Evolutionary conservation across 2,888 invertebrate species (phyloP).

Genomic region (Caenorhabditis doughertyi): DNA sequence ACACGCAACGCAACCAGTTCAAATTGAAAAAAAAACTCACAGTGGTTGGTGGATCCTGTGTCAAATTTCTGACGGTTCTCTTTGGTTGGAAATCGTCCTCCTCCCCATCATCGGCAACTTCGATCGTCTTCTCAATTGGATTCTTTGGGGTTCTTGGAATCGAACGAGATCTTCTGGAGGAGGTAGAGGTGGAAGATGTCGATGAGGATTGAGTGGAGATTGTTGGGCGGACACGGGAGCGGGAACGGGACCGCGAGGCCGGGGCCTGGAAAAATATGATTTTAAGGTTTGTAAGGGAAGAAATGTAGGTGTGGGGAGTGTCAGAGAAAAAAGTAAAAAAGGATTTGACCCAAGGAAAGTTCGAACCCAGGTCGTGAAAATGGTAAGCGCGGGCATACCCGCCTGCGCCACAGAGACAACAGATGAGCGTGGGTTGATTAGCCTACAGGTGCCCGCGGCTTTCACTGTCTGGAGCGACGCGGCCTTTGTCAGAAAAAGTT

Average conservation of each 20-base stretch:
- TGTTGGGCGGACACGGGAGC: constrained; percentile 12
- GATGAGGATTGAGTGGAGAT: not conserved
- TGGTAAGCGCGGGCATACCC: too few species aligned
- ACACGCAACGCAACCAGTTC: too few species aligned
- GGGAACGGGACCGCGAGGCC: constrained; percentile 11
- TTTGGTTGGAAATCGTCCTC: not conserved
- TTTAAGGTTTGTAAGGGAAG: too few species aligned
- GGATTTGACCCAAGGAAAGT: too few species aligned
- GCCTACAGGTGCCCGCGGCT: too few species aligned
- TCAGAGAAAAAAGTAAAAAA: too few species aligned
- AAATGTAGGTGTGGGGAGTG: too few species aligned
- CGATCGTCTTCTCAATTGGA: constrained; percentile 17
- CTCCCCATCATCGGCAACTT: constrained; percentile 24
- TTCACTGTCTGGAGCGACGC: too few species aligned
- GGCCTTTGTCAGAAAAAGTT: too few species aligned
- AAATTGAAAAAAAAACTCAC: constrained; percentile 3
- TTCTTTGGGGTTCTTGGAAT: not conserved
- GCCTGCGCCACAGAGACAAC: too few species aligned
- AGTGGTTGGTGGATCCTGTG: constrained; percentile 27
- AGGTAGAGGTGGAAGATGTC: not conserved
- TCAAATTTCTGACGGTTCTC: constrained; percentile 18
- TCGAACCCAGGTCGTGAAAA: too few species aligned
- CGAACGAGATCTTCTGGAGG: not conserved
- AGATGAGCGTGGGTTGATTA: too few species aligned
- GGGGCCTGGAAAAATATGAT: constrained; percentile 11